These are phyloP conservation scores for Netelia virgata DNA, from an alignment of 2,888 invertebrate species.

Conservation along the genomic window DNA sequence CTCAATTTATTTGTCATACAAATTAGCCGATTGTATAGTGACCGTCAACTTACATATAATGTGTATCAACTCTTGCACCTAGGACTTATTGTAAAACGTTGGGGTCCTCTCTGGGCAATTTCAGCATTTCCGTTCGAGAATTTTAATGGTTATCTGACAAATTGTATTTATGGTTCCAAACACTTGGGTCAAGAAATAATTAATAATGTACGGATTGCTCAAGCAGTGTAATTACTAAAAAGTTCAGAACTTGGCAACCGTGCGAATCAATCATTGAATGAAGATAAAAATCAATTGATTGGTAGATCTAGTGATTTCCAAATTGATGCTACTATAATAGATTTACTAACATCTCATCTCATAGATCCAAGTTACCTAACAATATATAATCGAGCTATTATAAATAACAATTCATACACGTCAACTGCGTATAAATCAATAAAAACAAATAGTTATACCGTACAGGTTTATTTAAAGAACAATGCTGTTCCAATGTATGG, in stretches of 20 bases:
- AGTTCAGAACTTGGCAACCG: constrained; percentile 32
- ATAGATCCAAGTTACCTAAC: constrained; percentile 29
- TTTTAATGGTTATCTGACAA: constrained; percentile 69
- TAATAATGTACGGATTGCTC: constrained; percentile 65
- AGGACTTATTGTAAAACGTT: constrained; percentile 66
- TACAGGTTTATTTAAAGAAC: too few relatives aligned
- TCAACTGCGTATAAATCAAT: too few relatives aligned
- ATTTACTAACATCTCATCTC: constrained; percentile 42
- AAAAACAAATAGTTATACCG: too few relatives aligned
- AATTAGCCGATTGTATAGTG: constrained; percentile 61
- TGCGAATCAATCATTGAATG: constrained; percentile 13
- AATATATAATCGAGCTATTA: constrained; percentile 56
- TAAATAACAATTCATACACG: constrained; percentile 20
- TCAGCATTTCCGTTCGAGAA: constrained; percentile 73
- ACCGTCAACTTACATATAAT: constrained; percentile 70
- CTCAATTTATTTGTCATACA: constrained; percentile 70
- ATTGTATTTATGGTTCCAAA: constrained; percentile 69
- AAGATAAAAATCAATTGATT: constrained; percentile 27
- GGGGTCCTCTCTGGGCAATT: constrained; percentile 72
- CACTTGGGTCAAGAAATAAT: constrained; percentile 67
- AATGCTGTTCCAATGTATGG: too few relatives aligned
- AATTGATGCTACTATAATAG: constrained; percentile 17
- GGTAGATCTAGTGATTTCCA: constrained; percentile 25
- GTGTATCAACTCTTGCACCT: constrained; percentile 72
- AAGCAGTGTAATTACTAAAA: constrained; percentile 65